Conservation (phyloP, 2,797 vertebrate species). For the Bucorvus abyssinicus region DNA sequence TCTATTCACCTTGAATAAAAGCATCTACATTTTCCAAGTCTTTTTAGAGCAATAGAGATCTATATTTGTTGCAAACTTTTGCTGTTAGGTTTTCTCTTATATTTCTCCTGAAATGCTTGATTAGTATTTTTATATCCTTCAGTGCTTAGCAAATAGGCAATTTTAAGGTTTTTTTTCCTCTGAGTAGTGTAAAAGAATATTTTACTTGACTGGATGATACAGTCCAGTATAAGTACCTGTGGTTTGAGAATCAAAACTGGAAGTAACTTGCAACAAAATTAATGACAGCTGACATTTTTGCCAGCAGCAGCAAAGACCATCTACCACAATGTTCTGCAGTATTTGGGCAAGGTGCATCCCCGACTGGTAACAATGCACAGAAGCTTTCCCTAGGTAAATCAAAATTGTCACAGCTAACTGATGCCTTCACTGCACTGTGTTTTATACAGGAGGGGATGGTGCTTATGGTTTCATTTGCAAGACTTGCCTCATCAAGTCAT, state of each 20-base stretch:
- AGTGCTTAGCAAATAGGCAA: not conserved
- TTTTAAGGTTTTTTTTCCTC: not conserved
- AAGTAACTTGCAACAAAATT: not conserved
- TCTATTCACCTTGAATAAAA: not conserved
- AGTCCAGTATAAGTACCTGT: not conserved
- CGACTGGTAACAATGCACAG: rapidly evolving
- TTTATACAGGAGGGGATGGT: not conserved
- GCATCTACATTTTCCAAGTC: not conserved
- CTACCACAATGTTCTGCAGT: not conserved
- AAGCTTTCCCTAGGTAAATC: not conserved
- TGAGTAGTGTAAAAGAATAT: not conserved
- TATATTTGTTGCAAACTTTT: not conserved
- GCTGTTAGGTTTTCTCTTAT: not conserved
- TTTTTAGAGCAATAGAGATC: not conserved
- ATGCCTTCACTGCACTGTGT: rapidly evolving
- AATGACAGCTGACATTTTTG: not conserved
- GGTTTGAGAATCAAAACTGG: not conserved
- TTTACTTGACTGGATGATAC: not conserved
- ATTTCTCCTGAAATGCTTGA: not conserved
- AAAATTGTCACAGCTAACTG: not conserved
- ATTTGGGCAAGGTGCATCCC: rapidly evolving
- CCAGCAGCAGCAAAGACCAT: not conserved
- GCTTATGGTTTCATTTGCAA: not conserved
- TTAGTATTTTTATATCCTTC: not conserved
- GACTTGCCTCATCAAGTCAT: not conserved